Base-by-base conservation (phyloP, 2,888 invertebrate species). In the Hyles lineata region DNA sequence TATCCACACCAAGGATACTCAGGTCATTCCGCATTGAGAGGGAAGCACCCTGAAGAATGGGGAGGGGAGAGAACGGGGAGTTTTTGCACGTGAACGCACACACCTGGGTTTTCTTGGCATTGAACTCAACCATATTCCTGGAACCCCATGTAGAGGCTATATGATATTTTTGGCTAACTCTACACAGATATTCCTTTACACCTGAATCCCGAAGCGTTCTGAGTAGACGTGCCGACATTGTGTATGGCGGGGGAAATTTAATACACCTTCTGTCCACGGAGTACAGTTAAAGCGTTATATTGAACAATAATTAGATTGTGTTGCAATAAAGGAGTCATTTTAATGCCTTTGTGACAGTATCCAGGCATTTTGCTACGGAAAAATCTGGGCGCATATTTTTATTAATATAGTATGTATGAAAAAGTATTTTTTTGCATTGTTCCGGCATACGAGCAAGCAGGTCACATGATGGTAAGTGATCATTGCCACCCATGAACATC, bases 221-320 rank as follows among this genome's bases (percentile, higher is more conserved):
- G 52, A 74, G 73, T 76, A 76, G 79, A 78, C 79, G 77, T 61
- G 76, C 78, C 78, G 77, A 80, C 82, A 82, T 79, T 79, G 81
- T 80, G 81, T 80, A 77, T 76, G 69, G 72, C 76, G 74, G 80
- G 80, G 85, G 81, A 86, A 87, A 89, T 87, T 85, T 84, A 89
- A 89, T 89, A 82, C 73, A 77, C 78, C 83, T 83, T 81, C 88
- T 82, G 83, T 83, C 82, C 79, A 74, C 80, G 77, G 77, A 74
- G 75, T 76, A 77, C 75, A 79, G 79, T 50, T 67, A 67, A 67
- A 82, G 78, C 79, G 82, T 80, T 80, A 78, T 86, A 84, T 83
- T 82, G 83, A 79, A 81, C 81, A 77, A 78, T 82, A 83, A 84
- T 84, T 80, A 78, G 80, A 82, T 83, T 78, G 75, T 73, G 50